Conservation (phyloP, 2,113 vertebrate species). For the Tychaedon coryphoeus region DNA sequence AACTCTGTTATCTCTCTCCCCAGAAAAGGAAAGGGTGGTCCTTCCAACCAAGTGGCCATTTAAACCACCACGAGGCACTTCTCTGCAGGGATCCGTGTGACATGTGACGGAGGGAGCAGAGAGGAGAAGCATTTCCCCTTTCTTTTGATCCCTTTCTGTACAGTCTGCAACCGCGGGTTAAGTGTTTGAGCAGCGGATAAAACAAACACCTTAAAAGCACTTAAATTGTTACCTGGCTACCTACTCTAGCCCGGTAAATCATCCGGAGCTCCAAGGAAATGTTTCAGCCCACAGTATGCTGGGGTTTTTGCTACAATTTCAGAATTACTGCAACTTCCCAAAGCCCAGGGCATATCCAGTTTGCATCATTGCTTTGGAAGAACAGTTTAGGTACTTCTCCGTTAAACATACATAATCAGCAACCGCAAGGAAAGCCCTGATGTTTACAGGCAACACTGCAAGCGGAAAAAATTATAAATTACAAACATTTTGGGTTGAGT, state of each 20-base stretch:
- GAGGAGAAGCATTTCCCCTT: background rate
- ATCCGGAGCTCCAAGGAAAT: background rate
- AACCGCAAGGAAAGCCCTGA: background rate
- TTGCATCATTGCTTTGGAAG: background rate
- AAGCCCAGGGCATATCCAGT: background rate
- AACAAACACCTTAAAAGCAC: constrained; percentile 15
- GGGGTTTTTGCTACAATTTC: background rate
- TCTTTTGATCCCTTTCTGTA: background rate
- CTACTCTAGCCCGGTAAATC: background rate
- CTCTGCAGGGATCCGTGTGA: background rate
- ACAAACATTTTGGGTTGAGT: background rate
- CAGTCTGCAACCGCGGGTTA: background rate
- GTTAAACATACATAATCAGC: background rate
- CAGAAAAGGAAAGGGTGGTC: constrained; percentile 53
- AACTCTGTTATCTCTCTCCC: constrained; percentile 46
- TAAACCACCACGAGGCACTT: background rate
- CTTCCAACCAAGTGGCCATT: background rate
- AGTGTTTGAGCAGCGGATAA: background rate
- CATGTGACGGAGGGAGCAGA: background rate
- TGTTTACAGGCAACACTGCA: background rate
- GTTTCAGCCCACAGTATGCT: background rate
- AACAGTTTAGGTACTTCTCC: background rate
- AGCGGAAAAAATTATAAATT: background rate
- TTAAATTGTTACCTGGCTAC: background rate
- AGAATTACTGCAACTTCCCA: background rate